A percentile compares a stretch with the other conserved stretches of the same genome.
Evolutionary conservation across 2,797 vertebrate genomes (phyloP).

Genomic region (Percopsis omiscomaycus): DNA sequence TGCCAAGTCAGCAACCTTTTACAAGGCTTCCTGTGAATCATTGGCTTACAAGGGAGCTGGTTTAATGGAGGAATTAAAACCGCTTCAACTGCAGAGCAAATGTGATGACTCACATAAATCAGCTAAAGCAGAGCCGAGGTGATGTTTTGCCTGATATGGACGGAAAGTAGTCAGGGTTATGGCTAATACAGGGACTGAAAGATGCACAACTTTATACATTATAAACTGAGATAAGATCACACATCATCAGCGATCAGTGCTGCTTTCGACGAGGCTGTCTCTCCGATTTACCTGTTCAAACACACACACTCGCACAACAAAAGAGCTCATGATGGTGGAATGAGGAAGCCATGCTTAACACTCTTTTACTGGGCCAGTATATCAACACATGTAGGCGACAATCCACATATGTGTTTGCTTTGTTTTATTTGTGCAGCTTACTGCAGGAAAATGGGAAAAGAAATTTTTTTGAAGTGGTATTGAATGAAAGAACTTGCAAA

Average conservation of each 20-base stretch:
- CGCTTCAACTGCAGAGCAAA: conserved; percentile 45
- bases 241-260: conserved; percentile 10
- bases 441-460: conserved; percentile 28
- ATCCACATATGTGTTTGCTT: conserved; percentile 59
- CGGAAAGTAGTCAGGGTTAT: conserved; percentile 32
- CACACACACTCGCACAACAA: conserved; percentile 9
- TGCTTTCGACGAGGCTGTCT: conserved; percentile 33
- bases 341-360: conserved; percentile 24
- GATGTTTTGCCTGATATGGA: conserved; percentile 26
- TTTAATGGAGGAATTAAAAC: conserved; percentile 48
- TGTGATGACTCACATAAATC: conserved; percentile 58
- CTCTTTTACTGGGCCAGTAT: conserved; percentile 28
- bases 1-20: conserved; percentile 53
- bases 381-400: conserved; percentile 39
- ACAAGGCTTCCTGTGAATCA: conserved; percentile 45
- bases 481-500: conserved; percentile 44
- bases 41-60: conserved; percentile 24
- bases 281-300: conserved; percentile 18
- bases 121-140: conserved; percentile 27
- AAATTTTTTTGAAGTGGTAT: conserved; percentile 40
- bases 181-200: conserved; percentile 1
- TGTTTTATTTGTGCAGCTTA: conserved; percentile 53
- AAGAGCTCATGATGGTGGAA: conserved; percentile 18
- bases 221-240: conserved; percentile 14
- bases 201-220: conserved; percentile 16